Evolutionary conservation across 2,888 invertebrate genomes (phyloP), one percentile per base, ranked within the genome.

Genomic region (Catonia carolina): DNA sequence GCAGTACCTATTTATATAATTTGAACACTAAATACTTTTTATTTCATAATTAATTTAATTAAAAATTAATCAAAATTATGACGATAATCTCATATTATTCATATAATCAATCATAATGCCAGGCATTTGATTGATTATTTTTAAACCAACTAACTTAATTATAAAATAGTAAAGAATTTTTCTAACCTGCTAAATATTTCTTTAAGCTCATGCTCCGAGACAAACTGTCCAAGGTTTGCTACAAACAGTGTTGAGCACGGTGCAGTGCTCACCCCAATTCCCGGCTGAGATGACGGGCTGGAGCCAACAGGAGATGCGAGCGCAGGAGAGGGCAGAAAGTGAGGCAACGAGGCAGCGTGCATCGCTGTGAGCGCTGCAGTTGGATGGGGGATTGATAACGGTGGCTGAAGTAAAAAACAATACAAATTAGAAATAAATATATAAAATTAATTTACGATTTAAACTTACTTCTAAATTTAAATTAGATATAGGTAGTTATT

Each of bases 211-310:
- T 97, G 96, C 77, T 98, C 98, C 66, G 93, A 94, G 70, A 96
- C 95, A 75, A 92, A 94, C 76, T 93, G 93, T 67, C 97, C 96
- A 71, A 98, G 83, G 78, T 98, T 98, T 71, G 97, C 97, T 72
- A 98, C 96, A 79, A 98, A 98, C 66, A 98, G 85, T 66, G 98
- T 98, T 69, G 94, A 94, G 81, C 95, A 96, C 67, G 95, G 95
- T 67, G 89, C 86, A 65, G 68, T 74, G 70, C 70, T 73, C 22
- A 63, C 61, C 72, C 75, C 77, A 78, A 82, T 79, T 74, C 82
- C 84, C 61, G 79, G 80, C 72, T 82, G 82, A 73, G 74, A 66
- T 75, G 75, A 69, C 73, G 75, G 69, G 72, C 74, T 66, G 68
- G 72, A 67, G 68, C 73, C 64, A 68, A 73, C 66, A 68, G 70